Conservation (phyloP, 2,797 vertebrate genomes). For the Ataeniobius toweri region DNA sequence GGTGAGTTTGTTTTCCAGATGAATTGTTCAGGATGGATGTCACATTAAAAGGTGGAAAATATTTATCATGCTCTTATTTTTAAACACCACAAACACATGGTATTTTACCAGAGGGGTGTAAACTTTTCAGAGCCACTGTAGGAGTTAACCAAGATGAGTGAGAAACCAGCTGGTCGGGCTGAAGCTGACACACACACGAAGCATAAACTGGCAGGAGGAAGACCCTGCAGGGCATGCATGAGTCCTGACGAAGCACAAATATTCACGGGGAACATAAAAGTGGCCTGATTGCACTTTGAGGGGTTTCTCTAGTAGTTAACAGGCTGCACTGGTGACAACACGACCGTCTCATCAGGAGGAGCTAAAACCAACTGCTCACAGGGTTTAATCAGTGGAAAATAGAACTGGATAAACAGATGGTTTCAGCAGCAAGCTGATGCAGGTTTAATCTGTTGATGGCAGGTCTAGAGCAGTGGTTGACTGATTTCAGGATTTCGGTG, state of each 20-base stretch:
- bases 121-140: not conserved
- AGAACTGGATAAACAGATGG: not conserved
- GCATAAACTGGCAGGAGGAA: constrained; percentile 33
- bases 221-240: constrained; percentile 46
- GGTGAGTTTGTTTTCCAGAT: not conserved
- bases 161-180: constrained; percentile 45
- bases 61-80: not conserved
- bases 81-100: not conserved
- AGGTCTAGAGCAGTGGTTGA: too few species aligned
- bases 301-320: not conserved
- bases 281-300: not conserved
- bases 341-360: too few species aligned
- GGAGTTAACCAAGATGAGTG: not conserved
- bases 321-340: not conserved
- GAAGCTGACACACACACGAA: constrained; percentile 4
- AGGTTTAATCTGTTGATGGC: too few species aligned
- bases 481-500: too few species aligned
- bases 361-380: not conserved
- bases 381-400: not conserved
- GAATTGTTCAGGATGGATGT: too few species aligned
- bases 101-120: not conserved
- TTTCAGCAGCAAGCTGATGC: not conserved
- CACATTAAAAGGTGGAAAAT: too few species aligned
- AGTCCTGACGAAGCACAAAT: constrained; percentile 52
- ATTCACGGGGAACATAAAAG: constrained; percentile 34